phyloP scores from a whole-genome alignment of 1,140 invertebrate species.

The Trypoxylus dichotomus region DNA sequence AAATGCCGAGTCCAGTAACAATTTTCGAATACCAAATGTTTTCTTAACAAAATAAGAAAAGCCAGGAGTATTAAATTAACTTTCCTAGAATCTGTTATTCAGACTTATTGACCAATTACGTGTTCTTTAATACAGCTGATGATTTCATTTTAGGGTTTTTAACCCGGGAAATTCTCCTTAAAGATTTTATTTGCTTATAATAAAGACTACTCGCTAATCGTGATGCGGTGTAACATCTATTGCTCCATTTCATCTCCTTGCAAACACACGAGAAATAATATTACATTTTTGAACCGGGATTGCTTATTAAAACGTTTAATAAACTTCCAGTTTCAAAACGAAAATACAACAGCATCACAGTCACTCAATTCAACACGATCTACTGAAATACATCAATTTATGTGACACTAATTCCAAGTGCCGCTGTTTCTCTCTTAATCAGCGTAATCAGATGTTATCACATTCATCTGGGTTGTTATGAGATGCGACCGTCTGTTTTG shows the following conservation, averaged over 20 bases:
- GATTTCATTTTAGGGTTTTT: background rate
- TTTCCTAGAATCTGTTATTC: no score
- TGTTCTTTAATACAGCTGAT: no score
- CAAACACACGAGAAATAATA: background rate
- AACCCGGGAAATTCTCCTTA: background rate
- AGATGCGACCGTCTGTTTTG: conserved; percentile 18
- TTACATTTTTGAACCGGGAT: conserved; percentile 6
- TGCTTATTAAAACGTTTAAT: background rate
- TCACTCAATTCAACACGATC: background rate
- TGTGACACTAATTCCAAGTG: background rate
- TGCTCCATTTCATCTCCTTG: background rate
- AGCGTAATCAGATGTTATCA: conserved; percentile 22
- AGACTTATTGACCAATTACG: no score
- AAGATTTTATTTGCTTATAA: conserved; percentile 5
- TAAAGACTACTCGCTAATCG: background rate
- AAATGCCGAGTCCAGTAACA: no score
- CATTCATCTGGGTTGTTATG: background rate
- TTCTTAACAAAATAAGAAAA: no score
- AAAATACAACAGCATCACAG: background rate
- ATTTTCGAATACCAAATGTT: no score
- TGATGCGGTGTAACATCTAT: conserved; percentile 8
- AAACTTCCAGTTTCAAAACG: conserved; percentile 11
- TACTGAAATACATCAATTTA: background rate
- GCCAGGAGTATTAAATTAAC: no score
- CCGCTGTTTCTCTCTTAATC: background rate